Conservation (phyloP, 2,113 vertebrate genomes). For the Numida meleagris region DNA sequence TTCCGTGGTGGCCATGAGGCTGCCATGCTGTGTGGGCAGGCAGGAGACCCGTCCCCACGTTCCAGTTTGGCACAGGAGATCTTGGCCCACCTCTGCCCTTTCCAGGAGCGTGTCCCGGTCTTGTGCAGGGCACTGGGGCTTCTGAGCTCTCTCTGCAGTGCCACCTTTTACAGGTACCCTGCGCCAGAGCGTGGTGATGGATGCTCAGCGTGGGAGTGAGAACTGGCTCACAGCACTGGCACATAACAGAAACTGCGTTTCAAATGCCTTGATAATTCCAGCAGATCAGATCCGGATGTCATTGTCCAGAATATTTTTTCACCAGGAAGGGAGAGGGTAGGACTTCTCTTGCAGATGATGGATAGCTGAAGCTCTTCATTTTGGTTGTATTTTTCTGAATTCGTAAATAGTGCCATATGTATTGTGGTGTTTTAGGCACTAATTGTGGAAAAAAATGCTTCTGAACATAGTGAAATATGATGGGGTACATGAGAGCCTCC, state of each 20-base stretch:
- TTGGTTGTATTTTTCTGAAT: not conserved
- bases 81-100: not conserved
- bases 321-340: not conserved
- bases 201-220: not conserved
- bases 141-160: not conserved
- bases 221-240: not conserved
- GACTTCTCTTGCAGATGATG: not conserved
- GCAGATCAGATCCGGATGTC: not conserved
- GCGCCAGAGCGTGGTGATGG: not conserved
- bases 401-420: not conserved
- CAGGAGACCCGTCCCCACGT: not conserved
- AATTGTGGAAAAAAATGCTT: not conserved
- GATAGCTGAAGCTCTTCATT: not conserved
- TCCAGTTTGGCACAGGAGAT: not conserved
- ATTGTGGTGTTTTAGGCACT: not conserved
- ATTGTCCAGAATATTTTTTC: not conserved
- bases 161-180: not conserved
- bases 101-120: not conserved
- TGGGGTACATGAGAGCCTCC: not conserved
- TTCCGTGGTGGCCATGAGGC: rapidly evolving
- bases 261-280: not conserved
- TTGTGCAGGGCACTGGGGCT: not conserved
- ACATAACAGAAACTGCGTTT: not conserved
- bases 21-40: rapidly evolving
- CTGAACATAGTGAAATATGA: not conserved